Percentiles rank a stretch among this genome's conserved stretches.
phyloP scores from a whole-genome alignment of 1,140 invertebrate genomes.

The Batillaria attramentaria region DNA sequence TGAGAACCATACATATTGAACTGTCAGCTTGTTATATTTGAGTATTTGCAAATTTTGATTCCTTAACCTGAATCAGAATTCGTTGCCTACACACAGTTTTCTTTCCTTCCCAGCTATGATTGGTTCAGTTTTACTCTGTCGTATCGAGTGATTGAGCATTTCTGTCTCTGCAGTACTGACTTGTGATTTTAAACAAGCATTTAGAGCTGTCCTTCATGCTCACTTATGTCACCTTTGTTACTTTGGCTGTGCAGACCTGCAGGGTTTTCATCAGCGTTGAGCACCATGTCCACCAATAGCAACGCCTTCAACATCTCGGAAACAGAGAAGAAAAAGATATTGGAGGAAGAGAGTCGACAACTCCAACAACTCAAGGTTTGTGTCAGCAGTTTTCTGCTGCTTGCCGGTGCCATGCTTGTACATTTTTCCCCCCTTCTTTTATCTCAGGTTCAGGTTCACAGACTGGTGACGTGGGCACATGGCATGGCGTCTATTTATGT shows the following conservation, averaged over 20 bases:
- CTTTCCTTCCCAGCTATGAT: background rate
- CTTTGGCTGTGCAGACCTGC: slow-evolving; percentile 52
- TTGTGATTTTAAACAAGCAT: too few relatives aligned
- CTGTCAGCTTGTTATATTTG: too few relatives aligned
- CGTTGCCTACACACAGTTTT: background rate
- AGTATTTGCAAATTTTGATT: too few relatives aligned
- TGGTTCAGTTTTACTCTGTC: background rate
- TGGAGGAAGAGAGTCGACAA: slow-evolving; percentile 95
- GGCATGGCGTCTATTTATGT: too few relatives aligned
- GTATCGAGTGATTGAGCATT: too few relatives aligned
- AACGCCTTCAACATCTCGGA: slow-evolving; percentile 77
- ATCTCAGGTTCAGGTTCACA: too few relatives aligned
- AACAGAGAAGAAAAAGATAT: slow-evolving; percentile 82
- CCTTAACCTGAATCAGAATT: background rate
- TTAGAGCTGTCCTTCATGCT: too few relatives aligned
- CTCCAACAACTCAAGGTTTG: slow-evolving; percentile 94
- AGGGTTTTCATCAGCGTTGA: slow-evolving; percentile 84
- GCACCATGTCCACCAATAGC: slow-evolving; percentile 81
- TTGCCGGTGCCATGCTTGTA: too few relatives aligned
- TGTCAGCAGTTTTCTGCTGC: too few relatives aligned
- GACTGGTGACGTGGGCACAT: too few relatives aligned
- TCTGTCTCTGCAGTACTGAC: too few relatives aligned
- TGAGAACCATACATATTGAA: slow-evolving; percentile 40
- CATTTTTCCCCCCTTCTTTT: too few relatives aligned
- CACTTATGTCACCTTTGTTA: background rate